Evolutionary conservation across 2,113 vertebrate species (phyloP).

Genomic region (Suricata suricatta): DNA sequence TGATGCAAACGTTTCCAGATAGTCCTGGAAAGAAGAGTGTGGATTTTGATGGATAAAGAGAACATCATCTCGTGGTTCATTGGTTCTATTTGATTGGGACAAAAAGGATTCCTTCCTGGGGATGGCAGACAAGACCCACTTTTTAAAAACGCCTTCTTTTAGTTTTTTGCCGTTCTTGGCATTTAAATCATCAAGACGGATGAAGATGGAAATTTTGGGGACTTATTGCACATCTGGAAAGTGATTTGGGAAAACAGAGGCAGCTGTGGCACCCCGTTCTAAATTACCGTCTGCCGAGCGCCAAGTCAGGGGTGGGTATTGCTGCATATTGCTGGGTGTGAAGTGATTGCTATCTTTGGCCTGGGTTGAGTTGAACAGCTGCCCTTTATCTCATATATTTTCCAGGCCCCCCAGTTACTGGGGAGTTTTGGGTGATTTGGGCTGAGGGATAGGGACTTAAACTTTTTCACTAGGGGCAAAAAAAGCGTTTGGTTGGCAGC

Average conservation of each 20-base stretch:
- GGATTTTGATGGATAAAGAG: background rate
- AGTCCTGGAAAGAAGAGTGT: background rate
- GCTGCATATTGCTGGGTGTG: rapidly evolving
- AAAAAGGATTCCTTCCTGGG: background rate
- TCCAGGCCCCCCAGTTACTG: background rate
- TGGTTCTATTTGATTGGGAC: background rate
- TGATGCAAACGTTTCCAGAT: background rate
- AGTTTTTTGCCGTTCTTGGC: constrained; percentile 28
- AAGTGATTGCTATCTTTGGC: constrained; percentile 57
- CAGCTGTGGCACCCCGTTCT: constrained; percentile 24
- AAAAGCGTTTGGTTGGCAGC: background rate
- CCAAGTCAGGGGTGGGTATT: background rate
- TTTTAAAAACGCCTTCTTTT: background rate
- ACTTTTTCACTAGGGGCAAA: background rate
- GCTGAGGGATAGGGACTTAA: background rate
- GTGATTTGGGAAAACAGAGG: constrained; percentile 3
- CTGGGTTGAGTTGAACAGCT: background rate
- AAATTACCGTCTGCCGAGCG: background rate
- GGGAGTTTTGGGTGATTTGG: background rate
- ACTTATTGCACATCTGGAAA: constrained; percentile 57
- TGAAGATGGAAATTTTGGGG: background rate
- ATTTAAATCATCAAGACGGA: constrained; percentile 50
- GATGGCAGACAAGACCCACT: background rate
- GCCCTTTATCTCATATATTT: constrained; percentile 14
- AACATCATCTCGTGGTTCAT: background rate